Evolutionary conservation across 1,140 invertebrate genomes (phyloP).

Genomic region (Drosophila melanica): DNA sequence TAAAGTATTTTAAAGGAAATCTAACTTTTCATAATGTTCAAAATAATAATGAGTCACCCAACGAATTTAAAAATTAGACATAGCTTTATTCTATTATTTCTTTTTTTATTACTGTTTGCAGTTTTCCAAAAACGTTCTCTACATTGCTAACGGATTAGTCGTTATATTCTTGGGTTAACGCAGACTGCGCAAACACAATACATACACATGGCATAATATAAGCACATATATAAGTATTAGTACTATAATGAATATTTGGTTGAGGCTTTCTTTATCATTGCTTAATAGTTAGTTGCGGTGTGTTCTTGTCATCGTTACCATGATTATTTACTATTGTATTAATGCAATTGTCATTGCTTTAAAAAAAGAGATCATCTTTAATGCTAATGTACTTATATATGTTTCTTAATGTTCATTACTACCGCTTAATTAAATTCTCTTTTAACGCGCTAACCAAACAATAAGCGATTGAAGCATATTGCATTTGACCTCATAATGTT

Average conservation of each 20-base stretch:
- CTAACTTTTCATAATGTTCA: too few relatives aligned
- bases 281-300: slow-evolving; percentile 65
- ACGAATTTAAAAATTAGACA: slow-evolving; percentile 16
- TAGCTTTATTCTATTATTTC: slow-evolving; percentile 68
- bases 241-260: slow-evolving; percentile 26
- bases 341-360: slow-evolving; percentile 29
- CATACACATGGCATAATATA: slow-evolving; percentile 54
- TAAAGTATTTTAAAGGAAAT: too few relatives aligned
- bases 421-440: slow-evolving; percentile 34
- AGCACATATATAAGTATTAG: slow-evolving; percentile 44
- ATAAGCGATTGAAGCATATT: slow-evolving; percentile 69
- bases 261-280: slow-evolving; percentile 54
- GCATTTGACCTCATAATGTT: slow-evolving; percentile 52
- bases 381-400: slow-evolving; percentile 35
- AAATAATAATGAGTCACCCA: neutral
- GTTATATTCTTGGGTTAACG: slow-evolving; percentile 35
- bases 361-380: slow-evolving; percentile 60
- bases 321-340: slow-evolving; percentile 36
- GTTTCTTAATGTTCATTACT: slow-evolving; percentile 56
- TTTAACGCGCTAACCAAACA: slow-evolving; percentile 64
- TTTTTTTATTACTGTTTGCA: slow-evolving; percentile 40
- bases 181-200: slow-evolving; percentile 30
- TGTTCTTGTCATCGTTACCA: slow-evolving; percentile 27
- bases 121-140: slow-evolving; percentile 73
- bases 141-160: slow-evolving; percentile 70